Evolutionary conservation across 2,888 invertebrate species (phyloP).

Genomic region (Latrodectus hesperus): DNA sequence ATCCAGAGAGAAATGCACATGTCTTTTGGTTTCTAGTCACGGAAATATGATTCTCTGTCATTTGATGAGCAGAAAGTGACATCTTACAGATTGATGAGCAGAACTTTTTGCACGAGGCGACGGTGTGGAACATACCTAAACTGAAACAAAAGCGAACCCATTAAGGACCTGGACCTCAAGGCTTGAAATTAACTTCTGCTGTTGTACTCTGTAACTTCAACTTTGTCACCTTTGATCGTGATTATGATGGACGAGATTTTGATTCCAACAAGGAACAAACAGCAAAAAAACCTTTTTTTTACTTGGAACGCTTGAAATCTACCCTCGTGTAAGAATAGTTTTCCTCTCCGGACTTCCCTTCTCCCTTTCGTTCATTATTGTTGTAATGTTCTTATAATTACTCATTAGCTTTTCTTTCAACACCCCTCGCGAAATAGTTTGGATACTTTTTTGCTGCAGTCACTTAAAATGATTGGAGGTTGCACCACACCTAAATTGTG

Average conservation of each 20-base stretch:
- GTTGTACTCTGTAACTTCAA: not conserved
- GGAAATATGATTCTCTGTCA: no score
- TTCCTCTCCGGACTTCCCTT: not conserved
- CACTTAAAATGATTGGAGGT: not conserved
- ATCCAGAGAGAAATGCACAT: no score
- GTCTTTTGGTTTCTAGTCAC: no score
- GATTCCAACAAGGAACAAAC: constrained; percentile 1
- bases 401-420: constrained; percentile 31
- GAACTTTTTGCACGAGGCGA: no score
- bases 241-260: constrained; percentile 38
- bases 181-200: no score
- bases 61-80: no score
- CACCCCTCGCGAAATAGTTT: not conserved
- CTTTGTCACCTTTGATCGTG: constrained; percentile 17
- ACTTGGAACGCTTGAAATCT: not conserved
- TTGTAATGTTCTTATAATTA: constrained; percentile 44
- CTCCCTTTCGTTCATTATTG: constrained; percentile 19
- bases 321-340: not conserved
- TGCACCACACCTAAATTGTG: constrained; percentile 21
- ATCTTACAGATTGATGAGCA: no score
- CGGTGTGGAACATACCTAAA: no score
- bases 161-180: no score
- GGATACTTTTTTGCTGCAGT: not conserved
- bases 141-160: no score
- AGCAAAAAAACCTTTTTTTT: not conserved